A percentile compares a stretch with the other conserved stretches of the same genome.
Conservation (phyloP, 2,113 vertebrate genomes). For the Cyanocitta stelleri region DNA sequence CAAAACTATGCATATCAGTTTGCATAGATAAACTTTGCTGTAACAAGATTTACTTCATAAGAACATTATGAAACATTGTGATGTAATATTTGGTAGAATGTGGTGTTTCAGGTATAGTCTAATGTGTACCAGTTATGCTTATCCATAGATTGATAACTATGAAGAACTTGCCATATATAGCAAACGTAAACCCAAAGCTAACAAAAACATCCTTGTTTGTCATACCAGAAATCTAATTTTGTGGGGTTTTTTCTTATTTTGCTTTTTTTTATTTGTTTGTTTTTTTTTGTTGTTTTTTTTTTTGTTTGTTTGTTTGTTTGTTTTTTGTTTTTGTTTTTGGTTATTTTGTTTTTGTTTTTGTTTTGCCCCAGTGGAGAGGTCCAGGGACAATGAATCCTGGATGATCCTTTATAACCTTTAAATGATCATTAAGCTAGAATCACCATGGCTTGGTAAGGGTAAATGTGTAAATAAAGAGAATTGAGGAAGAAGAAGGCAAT, state of each 20-base stretch:
- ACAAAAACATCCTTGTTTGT: background rate
- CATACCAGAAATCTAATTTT: background rate
- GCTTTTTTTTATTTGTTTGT: too few relatives aligned
- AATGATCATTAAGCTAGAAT: background rate
- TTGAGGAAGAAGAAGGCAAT: background rate
- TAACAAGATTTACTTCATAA: background rate
- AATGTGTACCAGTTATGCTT: background rate
- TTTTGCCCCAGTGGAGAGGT: fast-evolving
- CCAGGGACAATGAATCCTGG: background rate
- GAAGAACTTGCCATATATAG: background rate
- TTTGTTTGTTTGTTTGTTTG: too few relatives aligned
- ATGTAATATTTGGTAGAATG: background rate
- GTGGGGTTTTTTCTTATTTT: too few relatives aligned
- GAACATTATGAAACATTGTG: background rate
- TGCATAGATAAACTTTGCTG: background rate
- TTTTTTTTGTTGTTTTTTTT: too few relatives aligned
- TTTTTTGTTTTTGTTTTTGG: too few relatives aligned
- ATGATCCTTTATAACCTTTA: background rate
- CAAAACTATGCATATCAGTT: background rate
- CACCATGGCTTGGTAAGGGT: background rate
- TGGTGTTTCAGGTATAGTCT: background rate
- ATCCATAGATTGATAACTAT: background rate
- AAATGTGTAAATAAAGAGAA: background rate
- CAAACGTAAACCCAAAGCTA: background rate
- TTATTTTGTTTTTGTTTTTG: background rate